A percentile compares a stretch with the other conserved stretches of the same genome.
Conservation (phyloP, 1,140 invertebrate species). For the Drosophila varians region DNA sequence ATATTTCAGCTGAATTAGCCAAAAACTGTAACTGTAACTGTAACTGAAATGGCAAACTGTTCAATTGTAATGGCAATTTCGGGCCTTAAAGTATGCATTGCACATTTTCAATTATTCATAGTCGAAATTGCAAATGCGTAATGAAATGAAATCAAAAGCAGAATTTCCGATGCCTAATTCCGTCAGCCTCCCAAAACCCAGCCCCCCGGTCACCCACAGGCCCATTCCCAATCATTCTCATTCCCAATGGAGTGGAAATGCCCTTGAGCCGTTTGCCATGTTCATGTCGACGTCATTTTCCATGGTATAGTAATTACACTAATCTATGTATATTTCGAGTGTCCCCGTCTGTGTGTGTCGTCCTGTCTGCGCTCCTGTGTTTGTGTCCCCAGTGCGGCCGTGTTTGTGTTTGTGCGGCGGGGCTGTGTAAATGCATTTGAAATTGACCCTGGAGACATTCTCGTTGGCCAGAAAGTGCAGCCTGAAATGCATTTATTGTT, state of each 20-base stretch:
- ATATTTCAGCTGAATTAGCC: slow-evolving; percentile 72
- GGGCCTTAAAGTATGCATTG: slow-evolving; percentile 70
- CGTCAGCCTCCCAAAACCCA: neutral
- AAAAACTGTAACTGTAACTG: slow-evolving; percentile 42
- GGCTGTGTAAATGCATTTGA: slow-evolving; percentile 64
- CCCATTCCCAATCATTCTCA: slow-evolving; percentile 21
- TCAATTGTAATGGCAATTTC: slow-evolving; percentile 64
- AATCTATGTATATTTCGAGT: slow-evolving; percentile 67
- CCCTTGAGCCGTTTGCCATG: slow-evolving; percentile 67
- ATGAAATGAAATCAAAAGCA: slow-evolving; percentile 78
- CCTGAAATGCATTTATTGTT: slow-evolving; percentile 67
- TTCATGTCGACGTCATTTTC: slow-evolving; percentile 65
- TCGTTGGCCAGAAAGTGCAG: slow-evolving; percentile 41
- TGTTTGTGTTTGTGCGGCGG: neutral
- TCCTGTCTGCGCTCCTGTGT: slow-evolving; percentile 10
- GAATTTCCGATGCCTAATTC: slow-evolving; percentile 52
- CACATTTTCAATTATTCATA: slow-evolving; percentile 76
- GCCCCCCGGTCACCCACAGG: neutral
- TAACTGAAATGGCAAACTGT: slow-evolving; percentile 21
- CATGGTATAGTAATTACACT: slow-evolving; percentile 68
- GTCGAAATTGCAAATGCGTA: slow-evolving; percentile 73
- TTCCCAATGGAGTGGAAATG: slow-evolving; percentile 57
- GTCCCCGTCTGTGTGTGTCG: slow-evolving; percentile 18
- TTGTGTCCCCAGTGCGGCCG: slow-evolving; percentile 5
- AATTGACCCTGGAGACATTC: slow-evolving; percentile 76